phyloP scores from a whole-genome alignment of 2,113 vertebrate species.

The Ptychochromis oligacanthus region DNA sequence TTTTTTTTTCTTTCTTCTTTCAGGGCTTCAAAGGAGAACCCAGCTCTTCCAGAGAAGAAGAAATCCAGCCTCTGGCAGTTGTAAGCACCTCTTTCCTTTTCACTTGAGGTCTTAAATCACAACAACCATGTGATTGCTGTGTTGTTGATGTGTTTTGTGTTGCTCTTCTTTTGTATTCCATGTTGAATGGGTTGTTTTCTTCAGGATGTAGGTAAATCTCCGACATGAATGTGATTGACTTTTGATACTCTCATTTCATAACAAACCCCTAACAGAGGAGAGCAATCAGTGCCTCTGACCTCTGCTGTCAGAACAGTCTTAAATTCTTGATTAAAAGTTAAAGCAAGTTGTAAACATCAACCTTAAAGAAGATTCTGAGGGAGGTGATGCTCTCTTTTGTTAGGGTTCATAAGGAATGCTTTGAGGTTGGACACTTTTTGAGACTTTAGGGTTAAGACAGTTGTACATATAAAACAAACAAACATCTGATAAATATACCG shows the following conservation, averaged over 20 bases:
- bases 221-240: constrained; percentile 31
- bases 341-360: neutral
- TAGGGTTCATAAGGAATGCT: constrained; percentile 43
- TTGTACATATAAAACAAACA: neutral
- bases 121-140: neutral
- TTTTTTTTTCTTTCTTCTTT: neutral
- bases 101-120: neutral
- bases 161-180: constrained; percentile 48
- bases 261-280: constrained; percentile 57
- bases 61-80: constrained; percentile 99
- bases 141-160: constrained; percentile 35
- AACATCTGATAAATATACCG: constrained; percentile 48
- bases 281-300: constrained; percentile 30
- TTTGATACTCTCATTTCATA: constrained; percentile 33
- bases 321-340: neutral
- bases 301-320: neutral
- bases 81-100: constrained; percentile 80
- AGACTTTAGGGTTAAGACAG: neutral
- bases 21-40: constrained; percentile 95
- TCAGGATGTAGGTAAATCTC: constrained; percentile 84
- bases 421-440: neutral
- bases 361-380: neutral
- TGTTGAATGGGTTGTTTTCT: constrained; percentile 59
- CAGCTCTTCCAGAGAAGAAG: constrained; percentile 94
- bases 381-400: constrained; percentile 48